A percentile compares a stretch with the other conserved stretches of the same genome.
These are phyloP conservation scores for Microchrysa polita DNA, from an alignment of 2,888 invertebrate genomes.

Conservation along the genomic window DNA sequence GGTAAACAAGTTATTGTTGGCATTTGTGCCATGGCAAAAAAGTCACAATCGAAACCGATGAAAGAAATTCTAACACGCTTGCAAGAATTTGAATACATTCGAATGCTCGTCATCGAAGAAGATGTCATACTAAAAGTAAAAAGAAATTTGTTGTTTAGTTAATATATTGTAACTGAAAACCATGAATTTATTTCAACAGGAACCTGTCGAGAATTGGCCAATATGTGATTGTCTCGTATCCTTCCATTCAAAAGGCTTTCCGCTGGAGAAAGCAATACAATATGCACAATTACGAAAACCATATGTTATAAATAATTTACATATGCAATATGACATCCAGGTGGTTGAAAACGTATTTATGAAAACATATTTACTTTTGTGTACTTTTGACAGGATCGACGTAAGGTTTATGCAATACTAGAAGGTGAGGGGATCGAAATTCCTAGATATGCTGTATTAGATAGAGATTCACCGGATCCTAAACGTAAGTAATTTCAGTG, in stretches of 20 bases:
- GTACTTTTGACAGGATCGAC: constrained; percentile 74
- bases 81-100: constrained; percentile 95
- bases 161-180: background rate
- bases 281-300: constrained; percentile 94
- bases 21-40: constrained; percentile 99
- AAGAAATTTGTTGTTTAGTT: background rate
- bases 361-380: constrained; percentile 5
- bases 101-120: constrained; percentile 94
- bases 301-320: constrained; percentile 97
- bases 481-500: constrained; percentile 75
- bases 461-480: constrained; percentile 91
- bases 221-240: constrained; percentile 97
- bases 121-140: constrained; percentile 90
- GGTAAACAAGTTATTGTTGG: constrained; percentile 96
- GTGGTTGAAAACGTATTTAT: constrained; percentile 63
- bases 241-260: constrained; percentile 98
- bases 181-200: constrained; percentile 65
- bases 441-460: constrained; percentile 96
- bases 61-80: constrained; percentile 95
- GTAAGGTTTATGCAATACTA: constrained; percentile 94
- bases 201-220: constrained; percentile 98
- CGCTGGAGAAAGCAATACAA: constrained; percentile 95
- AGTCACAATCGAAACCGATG: constrained; percentile 99
- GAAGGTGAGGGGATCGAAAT: constrained; percentile 96
- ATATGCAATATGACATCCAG: constrained; percentile 98